Percentiles rank a stretch among this genome's conserved stretches.
phyloP scores from a whole-genome alignment of 1,140 invertebrate genomes.

The Drosophila triauraria region DNA sequence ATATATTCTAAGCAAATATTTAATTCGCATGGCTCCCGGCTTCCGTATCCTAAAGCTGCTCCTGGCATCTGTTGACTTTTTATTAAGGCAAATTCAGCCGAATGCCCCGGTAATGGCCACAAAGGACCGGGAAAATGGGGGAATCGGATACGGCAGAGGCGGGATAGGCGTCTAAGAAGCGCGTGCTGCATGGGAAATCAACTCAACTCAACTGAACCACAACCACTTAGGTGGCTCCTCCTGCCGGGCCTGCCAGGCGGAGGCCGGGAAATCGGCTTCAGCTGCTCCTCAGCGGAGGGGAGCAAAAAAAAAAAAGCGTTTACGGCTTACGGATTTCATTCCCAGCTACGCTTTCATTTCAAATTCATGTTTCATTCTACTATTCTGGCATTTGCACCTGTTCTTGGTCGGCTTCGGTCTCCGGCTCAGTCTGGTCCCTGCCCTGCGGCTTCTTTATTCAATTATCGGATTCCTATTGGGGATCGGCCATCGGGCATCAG shows the following conservation, averaged over 20 bases:
- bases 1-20: constrained; percentile 80
- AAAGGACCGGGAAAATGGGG: constrained; percentile 1
- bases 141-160: no score
- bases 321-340: constrained; percentile 45
- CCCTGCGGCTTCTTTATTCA: constrained; percentile 2
- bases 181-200: constrained; percentile 27
- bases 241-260: neutral
- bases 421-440: no score
- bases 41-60: constrained; percentile 3
- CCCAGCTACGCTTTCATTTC: constrained; percentile 40
- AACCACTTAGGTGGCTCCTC: constrained; percentile 11
- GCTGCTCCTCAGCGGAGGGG: constrained; percentile 3
- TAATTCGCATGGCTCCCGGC: constrained; percentile 51
- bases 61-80: constrained; percentile 10
- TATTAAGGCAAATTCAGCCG: neutral
- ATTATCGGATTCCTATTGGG: constrained; percentile 23
- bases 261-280: constrained; percentile 23
- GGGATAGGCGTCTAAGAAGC: neutral
- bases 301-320: constrained; percentile 12
- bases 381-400: constrained; percentile 45
- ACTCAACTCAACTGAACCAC: constrained; percentile 18
- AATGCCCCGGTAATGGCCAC: constrained; percentile 14
- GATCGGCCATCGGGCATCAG: constrained; percentile 2
- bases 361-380: constrained; percentile 69
- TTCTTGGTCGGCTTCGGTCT: neutral